Evolutionary conservation across 2,888 invertebrate genomes (phyloP).

Genomic region (Euzophera pinguis): DNA sequence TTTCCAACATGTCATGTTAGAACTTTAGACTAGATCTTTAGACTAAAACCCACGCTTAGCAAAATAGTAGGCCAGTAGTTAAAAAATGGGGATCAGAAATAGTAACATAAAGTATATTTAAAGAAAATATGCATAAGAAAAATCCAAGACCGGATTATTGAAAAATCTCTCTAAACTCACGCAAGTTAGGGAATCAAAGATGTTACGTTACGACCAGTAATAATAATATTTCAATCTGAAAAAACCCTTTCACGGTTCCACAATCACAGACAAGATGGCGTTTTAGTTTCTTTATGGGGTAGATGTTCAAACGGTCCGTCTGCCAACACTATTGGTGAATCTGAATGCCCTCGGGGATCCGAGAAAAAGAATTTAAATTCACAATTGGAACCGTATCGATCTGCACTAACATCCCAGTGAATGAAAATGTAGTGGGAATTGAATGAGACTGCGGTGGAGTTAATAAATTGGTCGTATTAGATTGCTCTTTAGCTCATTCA

Average conservation of each 20-base stretch:
- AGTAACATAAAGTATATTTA: too few relatives aligned
- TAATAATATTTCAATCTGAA: conserved; percentile 12
- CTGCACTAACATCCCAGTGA: background rate
- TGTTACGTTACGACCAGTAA: background rate
- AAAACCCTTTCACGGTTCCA: conserved; percentile 5
- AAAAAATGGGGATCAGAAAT: too few relatives aligned
- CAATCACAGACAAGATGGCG: background rate
- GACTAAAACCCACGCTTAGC: too few relatives aligned
- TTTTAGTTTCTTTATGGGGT: conserved; percentile 2
- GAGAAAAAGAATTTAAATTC: conserved; percentile 2
- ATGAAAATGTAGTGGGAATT: background rate
- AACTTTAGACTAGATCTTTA: too few relatives aligned
- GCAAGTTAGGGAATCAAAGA: background rate
- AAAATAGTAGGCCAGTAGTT: too few relatives aligned
- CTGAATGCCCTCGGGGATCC: conserved; percentile 1
- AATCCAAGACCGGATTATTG: background rate
- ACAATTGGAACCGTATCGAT: background rate
- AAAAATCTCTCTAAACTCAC: background rate
- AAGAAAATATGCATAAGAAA: too few relatives aligned
- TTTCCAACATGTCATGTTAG: too few relatives aligned
- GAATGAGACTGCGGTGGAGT: background rate
- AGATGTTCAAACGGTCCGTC: background rate
- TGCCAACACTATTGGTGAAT: conserved; percentile 3
- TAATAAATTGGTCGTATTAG: background rate
- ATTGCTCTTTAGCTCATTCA: too few relatives aligned